Evolutionary conservation across 2,797 vertebrate genomes (phyloP), one percentile per base, ranked within the genome.

Genomic region (Myripristis jacobus): DNA sequence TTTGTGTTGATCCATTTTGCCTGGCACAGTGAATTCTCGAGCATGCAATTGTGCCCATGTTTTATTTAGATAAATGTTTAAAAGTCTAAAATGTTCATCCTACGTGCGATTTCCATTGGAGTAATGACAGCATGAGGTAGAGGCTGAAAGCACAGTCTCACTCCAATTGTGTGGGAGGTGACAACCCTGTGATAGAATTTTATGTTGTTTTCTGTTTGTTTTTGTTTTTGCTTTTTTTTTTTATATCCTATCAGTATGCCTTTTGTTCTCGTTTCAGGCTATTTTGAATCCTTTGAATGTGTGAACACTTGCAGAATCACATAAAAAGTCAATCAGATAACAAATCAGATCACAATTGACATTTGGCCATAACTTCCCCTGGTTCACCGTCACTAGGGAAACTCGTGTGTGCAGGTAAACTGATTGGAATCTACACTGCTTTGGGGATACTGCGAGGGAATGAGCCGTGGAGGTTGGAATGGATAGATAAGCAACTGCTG

Each of bases 271-370:
- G 65, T 67, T 81, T 62, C 53, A 57, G 72, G 51, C 63, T 50
- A 73, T 80, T 82, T 80, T n/a, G 12, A 62, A 51, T 55, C 27
- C 44, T 75, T 70, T 48, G 36, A 72, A 50, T 61, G 66, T 46
- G 21, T 52, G 58, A 75, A 73, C 65, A 57, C 54, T 12, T 24
- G 34, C 27, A 31, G 51, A 79, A 57, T 48, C 61, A 12, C 67
- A 47, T 72, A 69, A 77, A 77, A 83, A 81, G 70, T 81, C 60
- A 74, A 77, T 79, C 72, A 76, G 71, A 82, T 70, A 66, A 31
- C 57, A 81, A 77, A 82, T 79, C 48, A 64, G 36, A 81, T 83
- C 34, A 69, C 63, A 50, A 46, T 36, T 73, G 63, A 77, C 79
- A 82, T 77, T 77, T 60, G 47, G 64, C 50, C 41, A 60, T n/a